A percentile compares a stretch with the other conserved stretches of the same genome.
These are phyloP conservation scores for Ptychoptera albimana DNA, from an alignment of 2,888 invertebrate genomes.

Conservation along the genomic window DNA sequence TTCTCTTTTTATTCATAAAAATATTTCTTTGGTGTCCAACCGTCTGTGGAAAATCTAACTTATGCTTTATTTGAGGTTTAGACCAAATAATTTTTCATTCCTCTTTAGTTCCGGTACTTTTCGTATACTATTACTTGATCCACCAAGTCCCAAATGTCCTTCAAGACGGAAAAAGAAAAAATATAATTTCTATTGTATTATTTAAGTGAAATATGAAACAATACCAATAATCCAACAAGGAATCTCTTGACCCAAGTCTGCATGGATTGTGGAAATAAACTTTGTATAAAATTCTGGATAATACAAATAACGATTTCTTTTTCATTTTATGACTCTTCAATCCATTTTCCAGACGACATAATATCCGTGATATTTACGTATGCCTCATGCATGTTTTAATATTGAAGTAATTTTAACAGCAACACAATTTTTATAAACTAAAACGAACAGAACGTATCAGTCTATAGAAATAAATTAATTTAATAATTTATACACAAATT, in stretches of 20 bases:
- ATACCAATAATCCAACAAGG: constrained; percentile 67
- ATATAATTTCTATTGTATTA: not conserved
- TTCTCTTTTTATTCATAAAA: constrained; percentile 45
- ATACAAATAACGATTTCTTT: constrained; percentile 56
- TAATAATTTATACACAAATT: no score
- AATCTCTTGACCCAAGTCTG: constrained; percentile 36
- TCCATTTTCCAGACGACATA: constrained; percentile 52
- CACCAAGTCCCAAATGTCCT: constrained; percentile 68
- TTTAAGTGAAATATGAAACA: no score
- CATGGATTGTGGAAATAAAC: constrained; percentile 51
- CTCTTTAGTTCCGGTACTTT: constrained; percentile 33
- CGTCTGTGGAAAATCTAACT: constrained; percentile 56
- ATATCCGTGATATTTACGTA: constrained; percentile 42
- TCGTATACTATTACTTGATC: constrained; percentile 34
- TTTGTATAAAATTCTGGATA: constrained; percentile 64
- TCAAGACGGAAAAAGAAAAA: constrained; percentile 4
- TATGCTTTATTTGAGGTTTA: constrained; percentile 70
- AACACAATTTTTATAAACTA: no score
- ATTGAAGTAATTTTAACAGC: no score
- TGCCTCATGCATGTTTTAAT: constrained; percentile 23
- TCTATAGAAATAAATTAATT: no score
- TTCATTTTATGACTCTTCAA: constrained; percentile 31
- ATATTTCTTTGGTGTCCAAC: constrained; percentile 67
- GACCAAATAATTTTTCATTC: constrained; percentile 46
- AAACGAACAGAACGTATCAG: no score